phyloP scores from a whole-genome alignment of 2,888 invertebrate species.

The Nematopogon swammerdamellus region DNA sequence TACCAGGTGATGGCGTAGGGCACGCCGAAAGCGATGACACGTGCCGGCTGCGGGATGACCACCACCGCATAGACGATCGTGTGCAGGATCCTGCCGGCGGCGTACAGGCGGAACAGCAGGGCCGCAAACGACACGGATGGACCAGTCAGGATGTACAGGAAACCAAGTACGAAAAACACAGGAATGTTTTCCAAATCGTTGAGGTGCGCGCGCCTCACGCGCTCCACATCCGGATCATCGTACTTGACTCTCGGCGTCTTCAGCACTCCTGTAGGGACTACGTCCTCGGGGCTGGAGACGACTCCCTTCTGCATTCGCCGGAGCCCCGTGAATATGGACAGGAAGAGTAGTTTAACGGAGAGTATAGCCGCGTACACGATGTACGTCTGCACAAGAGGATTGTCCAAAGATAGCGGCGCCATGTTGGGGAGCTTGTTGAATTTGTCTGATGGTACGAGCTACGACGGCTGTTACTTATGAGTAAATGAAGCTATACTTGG shows the following conservation, averaged over 20 bases:
- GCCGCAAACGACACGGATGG: slow-evolving; percentile 40
- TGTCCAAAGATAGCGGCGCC: slow-evolving; percentile 21
- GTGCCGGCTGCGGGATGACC: slow-evolving; percentile 56
- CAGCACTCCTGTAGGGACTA: no score
- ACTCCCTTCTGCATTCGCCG: slow-evolving; percentile 22
- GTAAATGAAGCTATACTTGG: no score
- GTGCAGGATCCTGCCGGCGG: slow-evolving; percentile 55
- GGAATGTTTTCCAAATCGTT: slow-evolving; percentile 61
- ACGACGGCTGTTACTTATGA: no score
- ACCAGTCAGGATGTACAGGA: slow-evolving; percentile 56
- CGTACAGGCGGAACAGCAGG: slow-evolving; percentile 45
- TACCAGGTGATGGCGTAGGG: not conserved
- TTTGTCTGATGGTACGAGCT: no score
- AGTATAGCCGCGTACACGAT: slow-evolving; percentile 34
- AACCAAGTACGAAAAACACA: slow-evolving; percentile 37
- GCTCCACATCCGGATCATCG: slow-evolving; percentile 13
- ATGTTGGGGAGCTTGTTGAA: no score
- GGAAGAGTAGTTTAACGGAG: slow-evolving; percentile 27
- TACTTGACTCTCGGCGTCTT: slow-evolving; percentile 21
- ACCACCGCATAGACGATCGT: slow-evolving; percentile 62
- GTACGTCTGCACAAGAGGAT: slow-evolving; percentile 29
- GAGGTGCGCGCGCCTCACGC: slow-evolving; percentile 36
- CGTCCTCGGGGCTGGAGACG: slow-evolving; percentile 29
- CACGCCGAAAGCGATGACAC: slow-evolving; percentile 10
- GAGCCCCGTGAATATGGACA: slow-evolving; percentile 23